Evolutionary conservation across 2,797 vertebrate species (phyloP).

Genomic region (Chromobotia macracanthus): DNA sequence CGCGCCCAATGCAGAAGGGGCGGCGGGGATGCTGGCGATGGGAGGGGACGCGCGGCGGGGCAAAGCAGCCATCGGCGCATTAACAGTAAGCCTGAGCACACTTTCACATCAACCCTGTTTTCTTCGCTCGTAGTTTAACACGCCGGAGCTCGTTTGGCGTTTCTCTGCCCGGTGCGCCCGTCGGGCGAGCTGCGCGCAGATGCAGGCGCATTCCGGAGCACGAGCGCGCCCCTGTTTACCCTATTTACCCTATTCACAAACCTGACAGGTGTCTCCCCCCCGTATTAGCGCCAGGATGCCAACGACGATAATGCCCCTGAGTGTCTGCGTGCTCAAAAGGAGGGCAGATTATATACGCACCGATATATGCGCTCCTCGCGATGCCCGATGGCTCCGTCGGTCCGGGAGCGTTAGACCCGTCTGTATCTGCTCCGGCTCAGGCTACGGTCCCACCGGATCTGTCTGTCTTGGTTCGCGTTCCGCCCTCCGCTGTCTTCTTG

Average conservation of each 20-base stretch:
- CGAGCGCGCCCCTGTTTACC: slow-evolving; percentile 55
- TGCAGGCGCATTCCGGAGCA: slow-evolving; percentile 75
- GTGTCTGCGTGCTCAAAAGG: slow-evolving; percentile 35
- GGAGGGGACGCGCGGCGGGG: slow-evolving; percentile 29
- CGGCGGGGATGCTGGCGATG: slow-evolving; percentile 39
- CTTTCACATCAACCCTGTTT: slow-evolving; percentile 58
- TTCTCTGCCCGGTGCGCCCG: slow-evolving; percentile 52
- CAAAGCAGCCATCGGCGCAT: slow-evolving; percentile 50
- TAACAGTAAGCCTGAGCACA: slow-evolving; percentile 62
- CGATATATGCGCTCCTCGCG: slow-evolving; percentile 70
- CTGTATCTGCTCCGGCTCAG: slow-evolving; percentile 62
- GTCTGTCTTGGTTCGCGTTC: slow-evolving; percentile 65
- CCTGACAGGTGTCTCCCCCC: slow-evolving; percentile 71
- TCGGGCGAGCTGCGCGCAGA: slow-evolving; percentile 50
- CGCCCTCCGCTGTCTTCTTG: slow-evolving; percentile 65
- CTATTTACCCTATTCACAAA: slow-evolving; percentile 59
- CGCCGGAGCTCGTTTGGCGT: slow-evolving; percentile 39
- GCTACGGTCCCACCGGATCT: slow-evolving; percentile 54
- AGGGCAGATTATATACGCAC: slow-evolving; percentile 66
- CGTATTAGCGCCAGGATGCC: slow-evolving; percentile 52
- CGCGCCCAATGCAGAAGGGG: slow-evolving; percentile 55
- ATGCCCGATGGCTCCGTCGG: slow-evolving; percentile 62
- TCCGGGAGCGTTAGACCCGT: slow-evolving; percentile 63
- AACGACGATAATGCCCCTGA: slow-evolving; percentile 53
- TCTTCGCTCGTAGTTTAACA: slow-evolving; percentile 49